phyloP scores from a whole-genome alignment of 2,797 vertebrate species.

The Setipinna tenuifilis region DNA sequence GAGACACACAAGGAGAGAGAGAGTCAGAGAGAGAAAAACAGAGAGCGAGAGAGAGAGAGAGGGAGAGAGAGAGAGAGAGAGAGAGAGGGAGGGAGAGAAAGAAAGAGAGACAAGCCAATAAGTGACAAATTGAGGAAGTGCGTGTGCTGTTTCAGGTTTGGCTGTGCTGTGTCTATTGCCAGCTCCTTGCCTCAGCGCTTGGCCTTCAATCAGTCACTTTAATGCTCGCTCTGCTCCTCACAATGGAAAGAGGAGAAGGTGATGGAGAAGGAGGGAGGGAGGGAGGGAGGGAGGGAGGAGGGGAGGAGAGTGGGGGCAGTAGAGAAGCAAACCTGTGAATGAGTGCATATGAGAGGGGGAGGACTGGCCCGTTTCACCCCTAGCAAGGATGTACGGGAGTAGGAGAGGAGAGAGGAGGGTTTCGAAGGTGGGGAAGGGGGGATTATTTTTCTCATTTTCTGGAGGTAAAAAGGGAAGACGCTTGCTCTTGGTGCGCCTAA shows the following conservation, averaged over 20 bases:
- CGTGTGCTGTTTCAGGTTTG: slow-evolving; percentile 23
- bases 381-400: not conserved
- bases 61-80: too few relatives aligned
- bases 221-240: not conserved
- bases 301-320: too few relatives aligned
- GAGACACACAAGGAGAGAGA: too few relatives aligned
- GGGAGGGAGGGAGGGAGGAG: not conserved
- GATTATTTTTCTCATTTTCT: not conserved
- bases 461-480: not conserved
- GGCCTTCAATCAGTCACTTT: slow-evolving; percentile 25
- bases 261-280: not conserved
- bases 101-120: slow-evolving; percentile 41
- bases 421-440: not conserved
- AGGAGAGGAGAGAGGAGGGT: not conserved
- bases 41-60: too few relatives aligned
- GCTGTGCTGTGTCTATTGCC: slow-evolving; percentile 34
- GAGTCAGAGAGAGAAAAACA: too few relatives aligned
- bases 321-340: not conserved
- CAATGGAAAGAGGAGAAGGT: slow-evolving; percentile 1
- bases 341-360: not conserved
- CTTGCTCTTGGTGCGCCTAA: not conserved
- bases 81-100: slow-evolving; percentile 40
- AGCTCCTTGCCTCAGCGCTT: slow-evolving; percentile 24
- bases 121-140: slow-evolving; percentile 49
- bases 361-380: not conserved